These are phyloP conservation scores for Campylorhamphus procurvoides DNA, from an alignment of 2,113 vertebrate species.

Conservation along the genomic window DNA sequence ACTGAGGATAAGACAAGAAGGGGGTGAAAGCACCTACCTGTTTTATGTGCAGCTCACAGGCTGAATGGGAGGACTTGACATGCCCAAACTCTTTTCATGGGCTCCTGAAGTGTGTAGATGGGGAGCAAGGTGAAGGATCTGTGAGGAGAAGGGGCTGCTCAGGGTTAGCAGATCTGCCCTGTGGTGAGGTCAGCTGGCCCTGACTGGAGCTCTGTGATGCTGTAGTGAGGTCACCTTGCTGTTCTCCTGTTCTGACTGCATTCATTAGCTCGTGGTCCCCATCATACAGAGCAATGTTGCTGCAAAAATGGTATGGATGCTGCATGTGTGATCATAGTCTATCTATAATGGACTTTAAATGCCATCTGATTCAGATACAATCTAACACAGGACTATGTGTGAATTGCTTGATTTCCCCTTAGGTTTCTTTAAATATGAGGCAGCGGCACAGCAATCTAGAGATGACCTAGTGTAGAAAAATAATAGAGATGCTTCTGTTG, in stretches of 20 bases:
- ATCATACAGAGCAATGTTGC: not conserved
- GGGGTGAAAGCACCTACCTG: not conserved
- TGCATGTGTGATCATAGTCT: not conserved
- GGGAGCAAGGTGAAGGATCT: not conserved
- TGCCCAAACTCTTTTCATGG: not conserved
- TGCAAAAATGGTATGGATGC: not conserved
- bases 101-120: not conserved
- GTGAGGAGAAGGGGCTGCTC: not conserved
- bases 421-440: constrained; percentile 25
- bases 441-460: not conserved
- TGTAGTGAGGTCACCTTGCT: not conserved
- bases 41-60: not conserved
- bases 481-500: constrained; percentile 29
- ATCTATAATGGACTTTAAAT: not conserved
- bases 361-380: not conserved
- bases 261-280: not conserved
- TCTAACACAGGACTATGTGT: not conserved
- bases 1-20: not conserved
- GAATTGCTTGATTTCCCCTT: constrained; percentile 18
- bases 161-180: not conserved
- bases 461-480: not conserved
- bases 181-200: not conserved
- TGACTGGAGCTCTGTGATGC: not conserved
- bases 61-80: not conserved
- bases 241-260: not conserved